Evolutionary conservation across 1,140 invertebrate genomes (phyloP).

Genomic region (Heliothis virescens): DNA sequence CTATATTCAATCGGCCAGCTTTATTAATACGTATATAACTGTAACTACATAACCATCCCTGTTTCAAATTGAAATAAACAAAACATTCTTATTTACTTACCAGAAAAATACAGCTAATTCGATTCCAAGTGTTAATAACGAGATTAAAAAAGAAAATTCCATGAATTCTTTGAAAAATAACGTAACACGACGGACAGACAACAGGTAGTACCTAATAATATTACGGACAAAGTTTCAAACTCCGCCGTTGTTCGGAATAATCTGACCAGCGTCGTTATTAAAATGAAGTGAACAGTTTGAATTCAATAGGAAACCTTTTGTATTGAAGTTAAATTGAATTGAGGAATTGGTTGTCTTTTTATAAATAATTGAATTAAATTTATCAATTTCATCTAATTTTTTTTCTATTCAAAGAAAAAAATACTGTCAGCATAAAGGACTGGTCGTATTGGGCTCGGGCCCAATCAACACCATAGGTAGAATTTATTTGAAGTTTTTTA

Average conservation of each 20-base stretch:
- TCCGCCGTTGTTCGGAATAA: background rate
- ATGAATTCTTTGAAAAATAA: background rate
- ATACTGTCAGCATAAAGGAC: too few species aligned
- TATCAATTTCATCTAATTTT: too few species aligned
- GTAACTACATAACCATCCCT: too few species aligned
- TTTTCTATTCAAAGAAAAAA: too few species aligned
- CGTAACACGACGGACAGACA: background rate
- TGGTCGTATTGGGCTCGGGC: too few species aligned
- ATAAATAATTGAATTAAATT: too few species aligned
- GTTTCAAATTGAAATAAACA: background rate
- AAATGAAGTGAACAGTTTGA: background rate
- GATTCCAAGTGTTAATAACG: background rate
- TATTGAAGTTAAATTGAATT: constrained; percentile 7
- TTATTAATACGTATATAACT: too few species aligned
- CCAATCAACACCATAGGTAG: too few species aligned
- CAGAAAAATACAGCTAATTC: background rate
- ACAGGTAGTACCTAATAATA: constrained; percentile 13
- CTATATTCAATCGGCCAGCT: too few species aligned
- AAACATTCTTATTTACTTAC: background rate
- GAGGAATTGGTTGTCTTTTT: background rate
- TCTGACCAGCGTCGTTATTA: constrained; percentile 20
- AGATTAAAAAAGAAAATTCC: background rate
- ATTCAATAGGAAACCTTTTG: background rate
- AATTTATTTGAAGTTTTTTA: too few species aligned
- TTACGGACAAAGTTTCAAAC: constrained; percentile 1